These are phyloP conservation scores for Pachydiplax longipennis DNA, from an alignment of 2,888 invertebrate species.

Conservation along the genomic window DNA sequence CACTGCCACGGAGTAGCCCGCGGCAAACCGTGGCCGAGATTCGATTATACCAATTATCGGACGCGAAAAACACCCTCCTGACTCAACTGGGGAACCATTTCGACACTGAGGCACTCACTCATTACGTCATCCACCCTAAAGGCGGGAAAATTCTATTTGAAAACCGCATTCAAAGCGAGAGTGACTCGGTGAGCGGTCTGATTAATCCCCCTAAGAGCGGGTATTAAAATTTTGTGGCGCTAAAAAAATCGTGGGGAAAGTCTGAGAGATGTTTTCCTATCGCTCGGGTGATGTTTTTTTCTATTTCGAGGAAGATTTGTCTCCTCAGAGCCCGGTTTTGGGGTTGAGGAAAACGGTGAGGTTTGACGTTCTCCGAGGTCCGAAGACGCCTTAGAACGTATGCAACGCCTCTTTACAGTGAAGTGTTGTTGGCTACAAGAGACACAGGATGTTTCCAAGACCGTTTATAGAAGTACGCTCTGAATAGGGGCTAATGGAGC, in stretches of 20 bases:
- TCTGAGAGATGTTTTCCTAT: neutral
- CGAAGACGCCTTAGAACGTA: constrained; percentile 18
- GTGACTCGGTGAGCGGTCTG: too few relatives aligned
- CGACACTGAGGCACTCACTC: neutral
- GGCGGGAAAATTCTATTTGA: too few relatives aligned
- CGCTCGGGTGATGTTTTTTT: neutral
- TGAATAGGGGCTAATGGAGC: neutral
- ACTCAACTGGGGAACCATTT: neutral
- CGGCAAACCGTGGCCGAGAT: neutral
- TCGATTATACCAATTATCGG: neutral
- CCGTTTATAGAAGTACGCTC: neutral
- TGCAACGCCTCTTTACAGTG: constrained; percentile 22
- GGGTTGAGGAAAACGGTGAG: neutral
- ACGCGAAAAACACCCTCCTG: neutral
- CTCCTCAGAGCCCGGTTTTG: too few relatives aligned
- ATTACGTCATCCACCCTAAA: too few relatives aligned
- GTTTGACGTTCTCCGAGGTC: neutral
- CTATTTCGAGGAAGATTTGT: neutral
- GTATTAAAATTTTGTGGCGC: neutral
- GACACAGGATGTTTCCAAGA: neutral
- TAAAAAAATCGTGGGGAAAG: neutral
- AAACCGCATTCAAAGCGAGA: too few relatives aligned
- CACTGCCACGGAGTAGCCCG: neutral
- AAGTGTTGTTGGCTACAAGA: constrained; percentile 29
- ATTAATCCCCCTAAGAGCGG: neutral